These are phyloP conservation scores for Lomographa bimaculata DNA, from an alignment of 2,888 invertebrate genomes.

Conservation along the genomic window DNA sequence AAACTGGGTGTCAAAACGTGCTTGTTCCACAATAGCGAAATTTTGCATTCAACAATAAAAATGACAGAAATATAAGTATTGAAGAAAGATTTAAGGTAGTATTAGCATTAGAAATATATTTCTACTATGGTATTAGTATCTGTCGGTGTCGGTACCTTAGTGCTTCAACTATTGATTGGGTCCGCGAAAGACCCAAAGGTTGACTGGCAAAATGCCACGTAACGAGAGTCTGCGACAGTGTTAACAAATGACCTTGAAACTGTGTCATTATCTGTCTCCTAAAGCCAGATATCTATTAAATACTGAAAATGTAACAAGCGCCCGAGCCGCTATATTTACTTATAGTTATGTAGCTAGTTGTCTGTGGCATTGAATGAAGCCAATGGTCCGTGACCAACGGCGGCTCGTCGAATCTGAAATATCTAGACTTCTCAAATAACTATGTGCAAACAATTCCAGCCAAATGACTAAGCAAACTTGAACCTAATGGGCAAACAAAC, in stretches of 20 bases:
- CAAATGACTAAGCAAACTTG: constrained; percentile 11
- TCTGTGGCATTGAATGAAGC: constrained; percentile 57
- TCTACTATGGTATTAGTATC: too few species aligned
- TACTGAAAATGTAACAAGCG: constrained; percentile 7
- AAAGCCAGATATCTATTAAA: constrained; percentile 7
- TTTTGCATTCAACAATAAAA: too few species aligned
- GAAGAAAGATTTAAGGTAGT: too few species aligned
- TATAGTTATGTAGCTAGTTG: constrained; percentile 8
- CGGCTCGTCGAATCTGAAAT: constrained; percentile 27
- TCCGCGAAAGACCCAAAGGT: constrained; percentile 24
- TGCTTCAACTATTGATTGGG: constrained; percentile 30
- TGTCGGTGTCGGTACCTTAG: too few species aligned
- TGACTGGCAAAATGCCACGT: constrained; percentile 26
- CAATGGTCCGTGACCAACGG: constrained; percentile 59
- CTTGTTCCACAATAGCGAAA: too few species aligned
- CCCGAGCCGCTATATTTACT: constrained; percentile 7
- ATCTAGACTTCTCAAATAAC: constrained; percentile 26
- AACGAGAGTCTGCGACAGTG: constrained; percentile 24
- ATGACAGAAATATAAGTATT: too few species aligned
- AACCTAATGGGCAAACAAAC: constrained; percentile 7
- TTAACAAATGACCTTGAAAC: constrained; percentile 17
- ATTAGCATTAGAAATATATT: too few species aligned
- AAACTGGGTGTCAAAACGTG: too few species aligned
- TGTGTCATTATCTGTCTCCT: constrained; percentile 6
- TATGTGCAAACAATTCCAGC: constrained; percentile 11